Evolutionary conservation across 2,113 vertebrate genomes (phyloP).

Genomic region (Marmota monax): DNA sequence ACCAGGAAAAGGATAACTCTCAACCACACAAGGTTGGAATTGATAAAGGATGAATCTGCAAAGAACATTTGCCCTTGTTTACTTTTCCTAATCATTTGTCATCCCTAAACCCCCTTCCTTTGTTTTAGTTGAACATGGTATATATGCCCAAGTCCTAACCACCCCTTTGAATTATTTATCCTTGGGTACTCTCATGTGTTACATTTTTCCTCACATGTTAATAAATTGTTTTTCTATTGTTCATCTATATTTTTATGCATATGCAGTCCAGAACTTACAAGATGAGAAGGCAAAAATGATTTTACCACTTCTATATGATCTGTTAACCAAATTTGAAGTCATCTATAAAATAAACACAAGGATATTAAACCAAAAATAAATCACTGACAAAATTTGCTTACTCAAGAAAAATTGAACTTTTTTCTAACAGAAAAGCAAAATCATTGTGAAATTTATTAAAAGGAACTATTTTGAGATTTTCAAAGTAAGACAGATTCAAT

Average conservation of each 20-base stretch:
- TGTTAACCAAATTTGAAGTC: slow-evolving; percentile 9
- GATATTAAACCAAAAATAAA: background rate
- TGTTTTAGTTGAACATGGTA: background rate
- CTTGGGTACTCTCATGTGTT: background rate
- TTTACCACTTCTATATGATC: background rate
- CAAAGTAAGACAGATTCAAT: background rate
- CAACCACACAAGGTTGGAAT: background rate
- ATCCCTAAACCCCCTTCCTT: background rate
- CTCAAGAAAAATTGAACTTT: background rate
- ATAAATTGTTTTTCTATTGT: background rate
- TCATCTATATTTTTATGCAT: background rate
- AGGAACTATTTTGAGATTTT: background rate
- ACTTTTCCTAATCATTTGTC: background rate
- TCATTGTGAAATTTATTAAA: background rate
- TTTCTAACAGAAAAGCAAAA: background rate
- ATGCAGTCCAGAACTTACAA: accelerated
- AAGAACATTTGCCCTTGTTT: background rate
- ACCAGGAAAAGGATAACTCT: background rate
- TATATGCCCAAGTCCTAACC: background rate
- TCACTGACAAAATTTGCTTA: background rate
- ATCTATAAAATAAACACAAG: background rate
- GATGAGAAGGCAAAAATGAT: background rate
- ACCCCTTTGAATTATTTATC: background rate
- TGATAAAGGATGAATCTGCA: background rate
- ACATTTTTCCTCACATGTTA: background rate